Conservation (phyloP, 2,113 vertebrate genomes). For the Antechinus flavipes region DNA sequence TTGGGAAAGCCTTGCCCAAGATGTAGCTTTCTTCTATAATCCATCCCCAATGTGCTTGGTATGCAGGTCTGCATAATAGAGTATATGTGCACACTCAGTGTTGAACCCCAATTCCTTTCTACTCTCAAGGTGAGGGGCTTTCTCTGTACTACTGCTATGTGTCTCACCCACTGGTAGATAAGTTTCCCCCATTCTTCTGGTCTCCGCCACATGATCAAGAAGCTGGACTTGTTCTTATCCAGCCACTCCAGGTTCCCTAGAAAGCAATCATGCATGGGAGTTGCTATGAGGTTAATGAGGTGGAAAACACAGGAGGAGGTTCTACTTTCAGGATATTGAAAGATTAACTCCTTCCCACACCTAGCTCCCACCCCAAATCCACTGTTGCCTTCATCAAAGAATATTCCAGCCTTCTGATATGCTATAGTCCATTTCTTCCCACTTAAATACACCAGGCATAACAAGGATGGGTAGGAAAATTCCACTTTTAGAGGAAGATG, state of each 20-base stretch:
- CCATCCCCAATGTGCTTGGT: constrained; percentile 37
- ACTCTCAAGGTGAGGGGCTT: not conserved
- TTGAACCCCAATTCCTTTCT: not conserved
- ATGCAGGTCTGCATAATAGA: constrained; percentile 21
- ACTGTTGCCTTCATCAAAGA: not conserved
- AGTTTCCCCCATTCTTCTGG: constrained; percentile 98
- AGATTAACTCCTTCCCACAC: constrained; percentile 14
- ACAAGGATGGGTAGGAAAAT: constrained; percentile 8
- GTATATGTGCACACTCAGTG: constrained; percentile 1
- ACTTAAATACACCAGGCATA: constrained; percentile 17
- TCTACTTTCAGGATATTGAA: constrained; percentile 46
- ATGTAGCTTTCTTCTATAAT: constrained; percentile 12
- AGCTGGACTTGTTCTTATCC: constrained; percentile 97
- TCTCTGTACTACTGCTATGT: not conserved
- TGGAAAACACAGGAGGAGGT: constrained; percentile 1
- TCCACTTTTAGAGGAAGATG: constrained; percentile 30
- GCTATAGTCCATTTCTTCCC: not conserved
- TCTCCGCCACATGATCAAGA: constrained; percentile 98
- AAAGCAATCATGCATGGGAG: constrained; percentile 62
- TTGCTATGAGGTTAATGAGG: constrained; percentile 39
- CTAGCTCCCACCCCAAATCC: not conserved
- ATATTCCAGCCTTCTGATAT: not conserved
- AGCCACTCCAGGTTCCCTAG: constrained; percentile 97
- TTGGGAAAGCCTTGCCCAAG: constrained; percentile 11
- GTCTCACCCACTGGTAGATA: constrained; percentile 98